Base-by-base conservation (phyloP, 2,113 vertebrate species). In the Oreochromis niloticus region DNA sequence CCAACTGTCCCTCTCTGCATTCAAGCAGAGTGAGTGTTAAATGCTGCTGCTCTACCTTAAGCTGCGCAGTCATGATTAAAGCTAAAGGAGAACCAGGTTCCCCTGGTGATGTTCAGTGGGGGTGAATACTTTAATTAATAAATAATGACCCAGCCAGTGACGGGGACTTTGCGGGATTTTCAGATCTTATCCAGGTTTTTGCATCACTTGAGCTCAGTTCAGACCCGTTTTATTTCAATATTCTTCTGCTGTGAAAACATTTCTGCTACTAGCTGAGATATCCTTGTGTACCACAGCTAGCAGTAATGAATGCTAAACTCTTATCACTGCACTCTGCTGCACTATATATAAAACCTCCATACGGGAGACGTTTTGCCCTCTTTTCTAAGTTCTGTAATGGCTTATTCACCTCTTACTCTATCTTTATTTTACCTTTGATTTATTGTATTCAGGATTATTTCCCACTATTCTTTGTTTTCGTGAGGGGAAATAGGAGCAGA, bases 341-440 rank as follows among this genome's bases (percentile, higher is more conserved):
- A 87, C 85, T 81, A 39, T 54, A 63, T 16, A 59, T 88, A 82
- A 87, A 91, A 57, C 80, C 36, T 59, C 81, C 90, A 90, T 85
- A 46, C 10, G 46, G 86, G 86, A 90, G 54, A 81, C n/a, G 4
- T 94, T 86, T 88, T 36, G 4, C 56, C 63, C 8, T 30, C 81
- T 80, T 88, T 78, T 68, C 75, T 86, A 56, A 57, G 52, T 56
- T 24, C 41, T 10, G 27, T 85, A 52, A 90, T 71, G 52, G 30
- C 46, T 83, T 24, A 4, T 83, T 83, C n/a, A 30, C 14, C 30
- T 27, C 30, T 16, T 16, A 12, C n/a, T 84, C 2, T 68, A 13
- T 68, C 24, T 55, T 82, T 14, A 4, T 85, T 43, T 24, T 19
- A 39, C 16, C 79, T 43, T 36, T 82, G 71, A 10, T 43, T 56